Percentiles rank a stretch among this genome's conserved stretches.
These are phyloP conservation scores for Wiebesia pumilae DNA, from an alignment of 1,140 invertebrate species.

Conservation along the genomic window DNA sequence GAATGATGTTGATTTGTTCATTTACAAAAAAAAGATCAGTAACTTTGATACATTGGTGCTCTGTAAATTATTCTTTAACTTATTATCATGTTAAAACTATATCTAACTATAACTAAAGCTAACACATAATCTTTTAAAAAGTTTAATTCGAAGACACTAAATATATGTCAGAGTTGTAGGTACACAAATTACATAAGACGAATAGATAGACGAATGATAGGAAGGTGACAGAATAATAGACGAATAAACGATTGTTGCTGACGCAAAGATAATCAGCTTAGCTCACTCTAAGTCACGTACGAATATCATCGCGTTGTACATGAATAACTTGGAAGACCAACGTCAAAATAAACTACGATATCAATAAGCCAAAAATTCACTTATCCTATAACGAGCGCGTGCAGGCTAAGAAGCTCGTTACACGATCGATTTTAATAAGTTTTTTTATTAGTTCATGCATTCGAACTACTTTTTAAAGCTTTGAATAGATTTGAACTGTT, in stretches of 20 bases:
- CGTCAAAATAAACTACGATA: background rate
- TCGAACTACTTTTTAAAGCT: too few species aligned
- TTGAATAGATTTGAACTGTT: too few species aligned
- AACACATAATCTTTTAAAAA: too few species aligned
- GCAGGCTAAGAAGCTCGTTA: background rate
- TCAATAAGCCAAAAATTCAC: background rate
- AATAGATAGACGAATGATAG: background rate
- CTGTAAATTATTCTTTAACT: too few species aligned
- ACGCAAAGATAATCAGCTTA: background rate
- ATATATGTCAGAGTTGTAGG: background rate
- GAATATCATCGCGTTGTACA: background rate
- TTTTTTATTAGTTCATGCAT: background rate
- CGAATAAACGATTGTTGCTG: constrained; percentile 28
- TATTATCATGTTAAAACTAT: too few species aligned
- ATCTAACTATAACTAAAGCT: too few species aligned
- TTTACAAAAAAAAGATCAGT: too few species aligned
- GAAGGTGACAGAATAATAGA: background rate
- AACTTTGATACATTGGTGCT: too few species aligned
- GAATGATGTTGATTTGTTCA: too few species aligned
- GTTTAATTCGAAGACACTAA: too few species aligned
- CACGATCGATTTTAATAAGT: background rate
- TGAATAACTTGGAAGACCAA: background rate
- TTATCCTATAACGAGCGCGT: background rate
- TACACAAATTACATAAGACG: background rate
- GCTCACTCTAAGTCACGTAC: constrained; percentile 12